These are phyloP conservation scores for Corythaixoides concolor DNA, from an alignment of 2,113 vertebrate genomes.

Conservation along the genomic window DNA sequence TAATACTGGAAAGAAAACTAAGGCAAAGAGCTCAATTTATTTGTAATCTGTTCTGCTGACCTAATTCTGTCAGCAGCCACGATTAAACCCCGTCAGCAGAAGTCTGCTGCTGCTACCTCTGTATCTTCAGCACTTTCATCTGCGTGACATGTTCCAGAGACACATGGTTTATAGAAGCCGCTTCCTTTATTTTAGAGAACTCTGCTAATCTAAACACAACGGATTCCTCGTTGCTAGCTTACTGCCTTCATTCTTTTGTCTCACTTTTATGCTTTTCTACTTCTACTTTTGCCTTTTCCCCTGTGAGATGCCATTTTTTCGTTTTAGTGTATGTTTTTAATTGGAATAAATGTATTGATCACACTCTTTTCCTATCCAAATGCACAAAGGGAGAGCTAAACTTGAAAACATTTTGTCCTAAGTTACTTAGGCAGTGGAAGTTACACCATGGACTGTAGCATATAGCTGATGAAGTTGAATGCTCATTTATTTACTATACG, in stretches of 20 bases:
- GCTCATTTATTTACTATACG: neutral
- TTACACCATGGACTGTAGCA: neutral
- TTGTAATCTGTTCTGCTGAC: constrained; percentile 5
- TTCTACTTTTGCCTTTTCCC: neutral
- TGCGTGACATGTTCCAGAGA: neutral
- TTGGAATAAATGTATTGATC: neutral
- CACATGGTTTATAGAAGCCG: neutral
- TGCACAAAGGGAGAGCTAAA: neutral
- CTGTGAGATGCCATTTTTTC: neutral
- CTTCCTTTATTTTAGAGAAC: neutral
- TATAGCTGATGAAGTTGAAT: neutral
- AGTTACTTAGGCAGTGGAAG: neutral
- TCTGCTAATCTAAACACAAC: neutral
- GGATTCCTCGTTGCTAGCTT: neutral
- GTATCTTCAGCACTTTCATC: constrained; percentile 4
- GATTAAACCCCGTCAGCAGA: neutral
- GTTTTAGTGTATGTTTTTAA: neutral
- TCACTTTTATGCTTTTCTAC: neutral
- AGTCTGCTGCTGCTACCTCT: constrained; percentile 26
- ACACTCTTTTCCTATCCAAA: neutral
- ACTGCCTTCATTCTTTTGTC: neutral
- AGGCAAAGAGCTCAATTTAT: neutral
- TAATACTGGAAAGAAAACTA: neutral
- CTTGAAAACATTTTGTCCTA: rapidly evolving
- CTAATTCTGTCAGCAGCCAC: constrained; percentile 24